Conservation (phyloP, 1,140 invertebrate genomes). For the Rhagoletis zephyria region DNA sequence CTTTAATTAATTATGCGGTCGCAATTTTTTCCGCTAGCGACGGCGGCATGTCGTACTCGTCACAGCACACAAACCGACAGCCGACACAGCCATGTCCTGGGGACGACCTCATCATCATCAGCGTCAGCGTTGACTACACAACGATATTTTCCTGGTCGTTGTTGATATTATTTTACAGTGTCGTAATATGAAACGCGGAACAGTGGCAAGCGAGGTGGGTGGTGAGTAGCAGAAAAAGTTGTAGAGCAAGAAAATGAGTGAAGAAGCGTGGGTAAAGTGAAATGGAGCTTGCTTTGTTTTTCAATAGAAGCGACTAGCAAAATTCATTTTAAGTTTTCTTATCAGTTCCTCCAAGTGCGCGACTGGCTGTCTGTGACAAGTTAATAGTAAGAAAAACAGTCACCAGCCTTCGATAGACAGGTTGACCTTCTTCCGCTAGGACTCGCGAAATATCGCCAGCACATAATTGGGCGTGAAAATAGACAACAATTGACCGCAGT, state of each 20-base stretch:
- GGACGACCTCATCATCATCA: background rate
- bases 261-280: too few species aligned
- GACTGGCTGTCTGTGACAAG: background rate
- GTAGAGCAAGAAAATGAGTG: too few species aligned
- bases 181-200: background rate
- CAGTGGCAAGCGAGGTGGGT: background rate
- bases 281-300: too few species aligned
- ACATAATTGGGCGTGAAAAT: slow-evolving; percentile 40
- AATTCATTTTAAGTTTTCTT: background rate
- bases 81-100: too few species aligned
- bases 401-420: background rate
- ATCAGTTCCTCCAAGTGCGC: background rate
- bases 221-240: background rate
- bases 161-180: background rate
- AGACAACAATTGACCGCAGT: slow-evolving; percentile 15
- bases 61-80: background rate
- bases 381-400: background rate
- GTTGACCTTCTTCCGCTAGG: too few species aligned
- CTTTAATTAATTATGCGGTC: slow-evolving; percentile 54
- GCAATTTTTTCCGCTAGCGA: background rate
- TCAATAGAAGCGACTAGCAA: background rate
- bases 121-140: background rate
- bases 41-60: background rate
- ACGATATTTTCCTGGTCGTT: background rate
- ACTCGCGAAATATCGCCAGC: background rate